Percentiles rank a stretch among this genome's conserved stretches.
Evolutionary conservation across 2,113 vertebrate species (phyloP).

Genomic region (Dasyornis broadbenti): DNA sequence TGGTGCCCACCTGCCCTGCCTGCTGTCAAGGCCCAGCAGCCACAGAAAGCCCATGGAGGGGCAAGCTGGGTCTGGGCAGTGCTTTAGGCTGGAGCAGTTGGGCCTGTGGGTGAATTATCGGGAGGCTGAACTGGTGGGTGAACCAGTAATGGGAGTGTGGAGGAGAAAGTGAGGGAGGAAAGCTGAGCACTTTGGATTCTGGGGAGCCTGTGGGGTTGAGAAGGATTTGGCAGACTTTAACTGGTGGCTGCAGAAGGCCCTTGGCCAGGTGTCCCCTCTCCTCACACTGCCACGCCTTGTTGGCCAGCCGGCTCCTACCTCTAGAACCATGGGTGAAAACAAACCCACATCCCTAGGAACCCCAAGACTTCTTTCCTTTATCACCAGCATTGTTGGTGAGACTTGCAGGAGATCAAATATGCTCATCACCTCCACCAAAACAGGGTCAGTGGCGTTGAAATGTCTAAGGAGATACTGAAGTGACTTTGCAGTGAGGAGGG

Average conservation of each 20-base stretch:
- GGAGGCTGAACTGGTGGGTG: neutral
- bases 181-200: neutral
- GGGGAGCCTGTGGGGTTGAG: neutral
- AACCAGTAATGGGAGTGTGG: neutral
- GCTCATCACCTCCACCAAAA: neutral
- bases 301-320: neutral
- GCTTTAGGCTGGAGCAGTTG: neutral
- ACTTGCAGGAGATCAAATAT: neutral
- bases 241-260: neutral
- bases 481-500: neutral
- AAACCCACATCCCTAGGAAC: neutral
- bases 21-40: neutral
- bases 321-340: neutral
- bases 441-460: rapidly evolving
- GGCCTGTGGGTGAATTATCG: neutral
- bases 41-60: neutral
- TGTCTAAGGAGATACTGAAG: neutral
- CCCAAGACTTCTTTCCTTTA: neutral
- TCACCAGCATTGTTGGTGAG: neutral
- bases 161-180: neutral
- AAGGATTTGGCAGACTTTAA: neutral
- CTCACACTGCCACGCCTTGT: rapidly evolving
- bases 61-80: neutral
- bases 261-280: neutral
- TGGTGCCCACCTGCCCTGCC: neutral